Percentiles rank a stretch among this genome's conserved stretches.
These are phyloP conservation scores for Rhinogobio ventralis DNA, from an alignment of 2,797 vertebrate species.

Conservation along the genomic window DNA sequence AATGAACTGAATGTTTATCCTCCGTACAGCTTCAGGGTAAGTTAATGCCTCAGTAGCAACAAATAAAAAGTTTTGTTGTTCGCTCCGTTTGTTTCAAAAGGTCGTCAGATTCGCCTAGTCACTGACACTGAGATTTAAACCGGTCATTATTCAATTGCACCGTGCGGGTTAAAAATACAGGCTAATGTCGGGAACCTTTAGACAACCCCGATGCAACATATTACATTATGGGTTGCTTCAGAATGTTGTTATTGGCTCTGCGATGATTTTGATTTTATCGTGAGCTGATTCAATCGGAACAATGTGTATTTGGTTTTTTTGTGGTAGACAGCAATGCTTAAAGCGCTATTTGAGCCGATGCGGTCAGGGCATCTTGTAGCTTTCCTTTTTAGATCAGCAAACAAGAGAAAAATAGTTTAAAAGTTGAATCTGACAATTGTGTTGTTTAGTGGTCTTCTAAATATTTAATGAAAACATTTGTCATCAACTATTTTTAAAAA, in stretches of 20 bases:
- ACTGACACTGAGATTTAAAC: conserved; percentile 68
- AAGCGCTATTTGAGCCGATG: conserved; percentile 39
- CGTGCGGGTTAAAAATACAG: conserved; percentile 70
- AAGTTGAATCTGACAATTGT: conserved; percentile 19
- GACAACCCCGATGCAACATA: conserved; percentile 70
- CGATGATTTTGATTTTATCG: conserved; percentile 81
- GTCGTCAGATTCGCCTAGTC: conserved; percentile 51
- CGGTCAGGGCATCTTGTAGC: conserved; percentile 15
- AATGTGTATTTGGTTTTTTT: conserved; percentile 70
- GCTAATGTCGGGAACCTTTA: conserved; percentile 71
- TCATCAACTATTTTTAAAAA: background rate
- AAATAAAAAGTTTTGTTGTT: conserved; percentile 9
- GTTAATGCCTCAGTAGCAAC: conserved; percentile 26
- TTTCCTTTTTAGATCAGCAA: background rate
- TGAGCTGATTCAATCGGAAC: conserved; percentile 83
- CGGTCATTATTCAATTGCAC: conserved; percentile 71
- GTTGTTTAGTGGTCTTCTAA: conserved; percentile 12
- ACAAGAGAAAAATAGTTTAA: background rate
- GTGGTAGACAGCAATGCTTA: conserved; percentile 68
- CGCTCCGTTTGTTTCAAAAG: conserved; percentile 43
- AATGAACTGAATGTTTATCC: conserved; percentile 41
- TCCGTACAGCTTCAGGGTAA: conserved; percentile 8
- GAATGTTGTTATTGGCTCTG: conserved; percentile 81
- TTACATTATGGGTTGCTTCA: conserved; percentile 71
- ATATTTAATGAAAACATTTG: conserved; percentile 5